Percentiles rank a stretch among this genome's conserved stretches.
Conservation (phyloP, 2,797 vertebrate genomes). For the Fistularia tabacaria region DNA sequence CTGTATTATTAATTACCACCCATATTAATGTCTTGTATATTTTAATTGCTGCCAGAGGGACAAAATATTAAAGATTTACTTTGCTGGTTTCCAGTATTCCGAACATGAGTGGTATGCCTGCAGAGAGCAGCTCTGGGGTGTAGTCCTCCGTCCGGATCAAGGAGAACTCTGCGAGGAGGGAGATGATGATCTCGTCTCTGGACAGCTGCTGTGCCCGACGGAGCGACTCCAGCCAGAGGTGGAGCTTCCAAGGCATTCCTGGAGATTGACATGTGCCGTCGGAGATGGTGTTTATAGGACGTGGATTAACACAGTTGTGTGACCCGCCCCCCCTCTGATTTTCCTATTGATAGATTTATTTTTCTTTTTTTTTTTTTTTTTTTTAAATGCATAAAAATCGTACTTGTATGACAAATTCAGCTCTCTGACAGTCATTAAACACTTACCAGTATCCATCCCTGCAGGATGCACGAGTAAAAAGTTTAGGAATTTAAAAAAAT, state of each 20-base stretch:
- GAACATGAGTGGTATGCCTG: constrained; percentile 86
- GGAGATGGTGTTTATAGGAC: not conserved
- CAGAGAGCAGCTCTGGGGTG: constrained; percentile 79
- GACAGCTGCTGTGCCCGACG: constrained; percentile 80
- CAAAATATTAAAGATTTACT: constrained; percentile 53
- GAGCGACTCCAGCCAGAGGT: constrained; percentile 88
- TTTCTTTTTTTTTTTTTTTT: too few relatives aligned
- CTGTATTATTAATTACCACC: too few relatives aligned
- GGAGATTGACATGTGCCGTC: constrained; percentile 12
- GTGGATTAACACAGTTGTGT: not conserved
- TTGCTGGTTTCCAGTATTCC: constrained; percentile 85
- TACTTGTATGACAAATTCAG: too few relatives aligned
- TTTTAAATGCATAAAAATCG: too few relatives aligned
- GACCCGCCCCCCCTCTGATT: too few relatives aligned
- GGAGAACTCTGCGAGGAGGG: constrained; percentile 84
- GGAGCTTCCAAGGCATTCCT: constrained; percentile 92
- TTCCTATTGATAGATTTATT: too few relatives aligned
- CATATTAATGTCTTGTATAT: too few relatives aligned
- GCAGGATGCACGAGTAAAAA: too few relatives aligned
- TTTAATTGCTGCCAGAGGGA: too few relatives aligned
- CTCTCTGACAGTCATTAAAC: too few relatives aligned
- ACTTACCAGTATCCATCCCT: too few relatives aligned
- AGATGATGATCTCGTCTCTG: constrained; percentile 77
- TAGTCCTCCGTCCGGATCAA: constrained; percentile 85
- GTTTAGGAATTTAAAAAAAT: too few relatives aligned